Evolutionary conservation across 2,888 invertebrate genomes (phyloP).

Genomic region (Odontothrips loti): DNA sequence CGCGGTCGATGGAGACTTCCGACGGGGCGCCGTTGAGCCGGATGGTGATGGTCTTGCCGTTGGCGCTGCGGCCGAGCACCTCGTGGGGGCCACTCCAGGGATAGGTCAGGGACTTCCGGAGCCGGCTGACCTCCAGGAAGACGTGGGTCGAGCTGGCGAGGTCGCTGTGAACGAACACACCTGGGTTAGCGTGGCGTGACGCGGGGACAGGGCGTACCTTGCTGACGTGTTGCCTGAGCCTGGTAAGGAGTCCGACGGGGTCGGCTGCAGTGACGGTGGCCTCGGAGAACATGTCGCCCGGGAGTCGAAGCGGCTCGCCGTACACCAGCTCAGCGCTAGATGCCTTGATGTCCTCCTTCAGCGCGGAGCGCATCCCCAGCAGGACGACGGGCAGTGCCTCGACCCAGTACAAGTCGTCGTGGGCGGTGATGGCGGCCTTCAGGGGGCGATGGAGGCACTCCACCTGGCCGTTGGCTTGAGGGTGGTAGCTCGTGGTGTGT

Average conservation of each 20-base stretch:
- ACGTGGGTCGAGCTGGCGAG: constrained; percentile 36
- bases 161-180: constrained; percentile 36
- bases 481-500: constrained; percentile 43
- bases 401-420: too few relatives aligned
- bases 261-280: constrained; percentile 39
- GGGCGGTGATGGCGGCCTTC: constrained; percentile 44
- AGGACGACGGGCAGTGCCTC: constrained; percentile 38
- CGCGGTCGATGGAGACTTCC: constrained; percentile 37
- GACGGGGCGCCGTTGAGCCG: constrained; percentile 29
- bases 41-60: constrained; percentile 31
- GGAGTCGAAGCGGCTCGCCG: constrained; percentile 39
- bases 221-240: constrained; percentile 40
- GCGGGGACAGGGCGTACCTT: constrained; percentile 26
- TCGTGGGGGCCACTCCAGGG: constrained; percentile 37
- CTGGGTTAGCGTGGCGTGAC: constrained; percentile 12
- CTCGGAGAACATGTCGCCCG: constrained; percentile 38
- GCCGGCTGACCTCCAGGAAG: constrained; percentile 34
- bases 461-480: constrained; percentile 45
- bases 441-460: constrained; percentile 46
- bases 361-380: constrained; percentile 40
- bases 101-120: constrained; percentile 33
- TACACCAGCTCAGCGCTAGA: constrained; percentile 40
- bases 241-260: constrained; percentile 33
- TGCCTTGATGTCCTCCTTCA: constrained; percentile 40
- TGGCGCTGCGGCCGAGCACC: constrained; percentile 32